Conservation (phyloP, 1,140 invertebrate species). For the Microvelia longipes region DNA sequence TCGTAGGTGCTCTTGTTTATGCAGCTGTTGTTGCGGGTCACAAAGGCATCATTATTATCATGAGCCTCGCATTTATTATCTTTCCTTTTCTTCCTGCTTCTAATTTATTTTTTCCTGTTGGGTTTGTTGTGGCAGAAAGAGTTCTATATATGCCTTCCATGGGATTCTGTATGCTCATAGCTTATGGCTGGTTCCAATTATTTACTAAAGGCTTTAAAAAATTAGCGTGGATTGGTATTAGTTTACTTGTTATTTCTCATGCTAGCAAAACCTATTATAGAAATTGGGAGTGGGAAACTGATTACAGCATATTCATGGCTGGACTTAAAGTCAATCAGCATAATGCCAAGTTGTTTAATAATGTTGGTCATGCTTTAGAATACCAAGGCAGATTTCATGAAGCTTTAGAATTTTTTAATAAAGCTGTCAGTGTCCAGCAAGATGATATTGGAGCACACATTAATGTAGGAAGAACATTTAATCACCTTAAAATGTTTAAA, state of each 20-base stretch:
- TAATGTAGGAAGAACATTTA: conserved; percentile 88
- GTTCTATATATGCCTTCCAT: conserved; percentile 94
- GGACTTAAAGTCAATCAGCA: conserved; percentile 75
- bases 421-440: conserved; percentile 78
- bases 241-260: conserved; percentile 55
- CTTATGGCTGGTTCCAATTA: conserved; percentile 51
- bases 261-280: conserved; percentile 65
- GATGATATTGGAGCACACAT: conserved; percentile 94
- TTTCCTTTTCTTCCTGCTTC: conserved; percentile 89
- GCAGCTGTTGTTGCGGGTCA: conserved; percentile 47
- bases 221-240: conserved; percentile 39
- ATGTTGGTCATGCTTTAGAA: conserved; percentile 89
- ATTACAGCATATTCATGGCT: conserved; percentile 85
- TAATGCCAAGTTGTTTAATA: conserved; percentile 94
- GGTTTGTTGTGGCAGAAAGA: conserved; percentile 91
- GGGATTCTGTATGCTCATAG: conserved; percentile 87
- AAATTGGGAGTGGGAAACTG: conserved; percentile 83
- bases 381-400: conserved; percentile 65
- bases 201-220: conserved; percentile 15
- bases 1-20: conserved; percentile 43
- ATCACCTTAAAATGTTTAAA: conserved; percentile 75
- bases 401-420: conserved; percentile 79
- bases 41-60: conserved; percentile 59
- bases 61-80: conserved; percentile 71
- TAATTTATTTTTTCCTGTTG: conserved; percentile 93